These are phyloP conservation scores for Aphodius granarius DNA, from an alignment of 2,888 invertebrate genomes.

Conservation along the genomic window DNA sequence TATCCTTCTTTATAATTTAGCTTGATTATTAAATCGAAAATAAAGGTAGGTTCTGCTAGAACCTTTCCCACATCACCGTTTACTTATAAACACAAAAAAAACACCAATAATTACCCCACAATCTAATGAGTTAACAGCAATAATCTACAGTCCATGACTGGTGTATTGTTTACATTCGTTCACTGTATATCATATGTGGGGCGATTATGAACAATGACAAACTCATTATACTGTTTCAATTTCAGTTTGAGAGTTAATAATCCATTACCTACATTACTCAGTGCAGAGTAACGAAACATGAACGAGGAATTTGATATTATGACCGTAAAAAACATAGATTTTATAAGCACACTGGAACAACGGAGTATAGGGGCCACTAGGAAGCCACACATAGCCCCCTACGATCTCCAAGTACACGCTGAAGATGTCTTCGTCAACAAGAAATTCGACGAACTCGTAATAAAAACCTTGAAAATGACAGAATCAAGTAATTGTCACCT, in stretches of 20 bases:
- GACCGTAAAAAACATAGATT: constrained; percentile 33
- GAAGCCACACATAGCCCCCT: constrained; percentile 15
- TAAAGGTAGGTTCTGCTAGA: background rate
- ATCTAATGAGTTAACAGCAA: background rate
- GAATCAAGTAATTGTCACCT: constrained; percentile 14
- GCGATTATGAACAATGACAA: background rate
- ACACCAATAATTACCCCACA: background rate
- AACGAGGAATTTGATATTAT: constrained; percentile 12
- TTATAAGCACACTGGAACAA: constrained; percentile 41
- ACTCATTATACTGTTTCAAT: background rate
- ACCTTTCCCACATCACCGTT: constrained; percentile 6
- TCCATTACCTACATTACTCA: background rate
- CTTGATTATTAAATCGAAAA: background rate
- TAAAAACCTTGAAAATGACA: constrained; percentile 32
- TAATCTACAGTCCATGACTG: constrained; percentile 29
- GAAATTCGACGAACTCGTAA: constrained; percentile 63
- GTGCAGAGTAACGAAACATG: constrained; percentile 2
- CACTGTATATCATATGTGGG: background rate
- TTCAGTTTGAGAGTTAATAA: background rate
- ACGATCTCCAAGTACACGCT: constrained; percentile 48
- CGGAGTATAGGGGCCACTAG: constrained; percentile 36
- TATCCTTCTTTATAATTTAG: constrained; percentile 11
- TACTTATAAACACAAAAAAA: background rate
- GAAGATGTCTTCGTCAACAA: constrained; percentile 67
- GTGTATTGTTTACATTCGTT: constrained; percentile 28